Evolutionary conservation across 2,797 vertebrate genomes (phyloP).

Genomic region (Hipposideros larvatus): DNA sequence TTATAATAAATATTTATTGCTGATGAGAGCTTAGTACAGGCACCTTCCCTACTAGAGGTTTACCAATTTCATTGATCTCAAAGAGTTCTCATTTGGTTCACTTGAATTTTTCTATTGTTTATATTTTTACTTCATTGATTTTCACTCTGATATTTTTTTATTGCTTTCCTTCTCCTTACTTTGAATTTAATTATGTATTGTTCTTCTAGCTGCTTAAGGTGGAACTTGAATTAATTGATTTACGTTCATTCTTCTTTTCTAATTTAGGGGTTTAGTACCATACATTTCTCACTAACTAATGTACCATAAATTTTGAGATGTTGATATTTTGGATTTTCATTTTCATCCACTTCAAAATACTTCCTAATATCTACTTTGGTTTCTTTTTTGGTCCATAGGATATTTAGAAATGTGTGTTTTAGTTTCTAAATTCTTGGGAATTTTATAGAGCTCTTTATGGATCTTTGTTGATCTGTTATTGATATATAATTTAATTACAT

Average conservation of each 20-base stretch:
- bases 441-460: background rate
- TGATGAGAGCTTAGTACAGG: background rate
- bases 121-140: background rate
- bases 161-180: background rate
- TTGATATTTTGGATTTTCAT: background rate
- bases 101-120: background rate
- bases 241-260: constrained; percentile 12
- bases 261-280: background rate
- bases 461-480: background rate
- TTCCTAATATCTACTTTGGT: background rate
- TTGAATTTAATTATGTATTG: background rate
- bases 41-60: background rate
- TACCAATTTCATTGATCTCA: background rate
- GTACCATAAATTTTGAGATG: background rate
- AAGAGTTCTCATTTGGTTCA: background rate
- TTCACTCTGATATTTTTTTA: background rate
- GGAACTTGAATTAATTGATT: background rate
- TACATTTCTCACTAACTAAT: background rate
- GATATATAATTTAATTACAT: background rate
- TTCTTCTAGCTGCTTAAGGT: background rate
- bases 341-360: background rate
- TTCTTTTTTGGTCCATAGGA: background rate
- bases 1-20: background rate
- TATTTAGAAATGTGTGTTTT: background rate
- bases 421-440: background rate